Base-by-base conservation (phyloP, 2,888 invertebrate species). In the Timema podura region DNA sequence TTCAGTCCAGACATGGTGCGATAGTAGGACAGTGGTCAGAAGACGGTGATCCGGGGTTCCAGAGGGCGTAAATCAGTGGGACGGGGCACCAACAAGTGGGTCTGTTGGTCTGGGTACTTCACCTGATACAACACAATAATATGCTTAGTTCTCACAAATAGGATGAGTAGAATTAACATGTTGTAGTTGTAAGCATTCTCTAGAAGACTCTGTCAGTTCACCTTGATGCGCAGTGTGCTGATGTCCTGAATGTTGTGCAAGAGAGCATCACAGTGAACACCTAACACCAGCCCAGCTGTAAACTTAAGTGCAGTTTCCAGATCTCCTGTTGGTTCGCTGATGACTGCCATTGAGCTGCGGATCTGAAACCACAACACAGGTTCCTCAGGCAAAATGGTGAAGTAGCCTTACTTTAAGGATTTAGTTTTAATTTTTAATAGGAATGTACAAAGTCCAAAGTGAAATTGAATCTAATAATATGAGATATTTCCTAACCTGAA, bases 1-100 rank as follows among this genome's bases (percentile, higher is more conserved):
- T 81, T 96, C 96, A 70, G 94, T 93, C 95, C 95, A 95, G 30
- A 95, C 93, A 76, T 92, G 92, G 81, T 95, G 95, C 0, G 96
- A 96, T 45, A 98, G 85, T 59, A 96, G 83, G 11, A 96, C 93
- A 0, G 92, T 93, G 0, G 96, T 95, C 48, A 93, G 84, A 44
- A 98, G 83, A 13, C 95, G 85, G 74, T 88, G 84, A 79, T 87
- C 86, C 71, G 65, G 48, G n/a, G 15, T 11, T 46, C 16, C 76
- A 91, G 85, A 67, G 89, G 86, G 49, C 91, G 87, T 76, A 96
- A 85, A 78, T 96, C 94, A 68, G 89, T 86, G 9, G 87, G 83
- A 66, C 90, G 87, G 5, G 96, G 96, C 70, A 92, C 85, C 70
- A 95, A 86, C 71, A 96, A 86, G 79, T 96, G 93, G 71, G 90